A percentile compares a stretch with the other conserved stretches of the same genome.
These are phyloP conservation scores for Drosophila suboccidentalis DNA, from an alignment of 2,888 invertebrate species.

Conservation along the genomic window DNA sequence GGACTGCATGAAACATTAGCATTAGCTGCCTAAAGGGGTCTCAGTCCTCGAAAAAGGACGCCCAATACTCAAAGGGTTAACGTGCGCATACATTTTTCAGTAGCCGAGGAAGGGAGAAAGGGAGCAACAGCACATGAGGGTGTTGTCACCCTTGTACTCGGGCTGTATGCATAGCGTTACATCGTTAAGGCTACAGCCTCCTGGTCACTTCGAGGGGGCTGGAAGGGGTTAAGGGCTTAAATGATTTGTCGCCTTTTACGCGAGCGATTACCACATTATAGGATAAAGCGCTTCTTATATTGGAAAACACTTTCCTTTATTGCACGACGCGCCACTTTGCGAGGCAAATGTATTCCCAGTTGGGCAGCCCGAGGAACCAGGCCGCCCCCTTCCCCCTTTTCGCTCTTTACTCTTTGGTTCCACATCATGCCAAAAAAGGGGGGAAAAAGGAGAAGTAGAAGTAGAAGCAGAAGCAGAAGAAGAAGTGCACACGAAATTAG, in stretches of 20 bases:
- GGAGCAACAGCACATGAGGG: slow-evolving; percentile 18
- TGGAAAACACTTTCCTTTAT: slow-evolving; percentile 81
- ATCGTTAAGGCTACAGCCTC: slow-evolving; percentile 41
- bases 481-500: slow-evolving; percentile 44
- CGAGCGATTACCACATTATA: slow-evolving; percentile 85
- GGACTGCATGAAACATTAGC: slow-evolving; percentile 52
- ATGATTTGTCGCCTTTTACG: slow-evolving; percentile 85
- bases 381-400: not conserved
- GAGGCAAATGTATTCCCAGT: slow-evolving; percentile 72
- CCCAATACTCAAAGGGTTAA: slow-evolving; percentile 73
- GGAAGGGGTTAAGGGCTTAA: slow-evolving; percentile 63
- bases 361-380: slow-evolving; percentile 40
- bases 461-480: too few species aligned
- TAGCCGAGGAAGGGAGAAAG: slow-evolving; percentile 9
- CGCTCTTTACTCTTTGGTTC: not conserved
- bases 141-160: slow-evolving; percentile 17
- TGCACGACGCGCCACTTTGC: slow-evolving; percentile 63
- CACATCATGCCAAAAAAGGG: slow-evolving; percentile 1
- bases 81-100: slow-evolving; percentile 70
- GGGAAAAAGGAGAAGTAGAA: too few species aligned
- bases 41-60: slow-evolving; percentile 15
- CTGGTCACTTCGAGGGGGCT: slow-evolving; percentile 3
- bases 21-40: slow-evolving; percentile 65
- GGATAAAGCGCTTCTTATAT: slow-evolving; percentile 76
- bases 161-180: slow-evolving; percentile 29